Evolutionary conservation across 2,113 vertebrate genomes (phyloP).

Genomic region (Passer domesticus): DNA sequence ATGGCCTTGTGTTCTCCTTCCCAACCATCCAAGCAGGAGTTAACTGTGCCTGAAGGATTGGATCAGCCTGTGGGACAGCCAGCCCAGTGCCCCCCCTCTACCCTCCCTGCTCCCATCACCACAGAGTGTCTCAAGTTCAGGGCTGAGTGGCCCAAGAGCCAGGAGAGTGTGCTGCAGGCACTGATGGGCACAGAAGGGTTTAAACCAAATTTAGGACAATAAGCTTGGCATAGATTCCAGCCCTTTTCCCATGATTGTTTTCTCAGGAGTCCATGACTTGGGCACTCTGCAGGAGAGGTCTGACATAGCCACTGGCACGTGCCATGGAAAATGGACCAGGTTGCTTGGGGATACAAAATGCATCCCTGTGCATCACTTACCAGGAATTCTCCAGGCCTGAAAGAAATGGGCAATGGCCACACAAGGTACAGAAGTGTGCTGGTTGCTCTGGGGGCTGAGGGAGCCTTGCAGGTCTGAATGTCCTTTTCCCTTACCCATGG

Average conservation of each 20-base stretch:
- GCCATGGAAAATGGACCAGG: not conserved
- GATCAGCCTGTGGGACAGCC: not conserved
- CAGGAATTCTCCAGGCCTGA: not conserved
- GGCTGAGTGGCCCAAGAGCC: not conserved
- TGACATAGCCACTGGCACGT: rapidly evolving
- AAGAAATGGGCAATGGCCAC: rapidly evolving
- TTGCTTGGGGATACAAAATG: not conserved
- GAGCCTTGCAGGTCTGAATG: not conserved
- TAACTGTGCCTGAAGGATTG: not conserved
- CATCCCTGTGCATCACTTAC: not conserved
- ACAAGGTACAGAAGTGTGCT: not conserved
- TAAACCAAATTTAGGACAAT: not conserved
- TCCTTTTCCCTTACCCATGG: not conserved
- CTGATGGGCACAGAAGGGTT: not conserved
- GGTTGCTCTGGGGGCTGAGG: not conserved
- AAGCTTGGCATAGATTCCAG: not conserved
- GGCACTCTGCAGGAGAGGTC: not conserved
- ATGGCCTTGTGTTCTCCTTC: not conserved
- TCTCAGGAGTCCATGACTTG: not conserved
- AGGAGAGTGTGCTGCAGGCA: not conserved
- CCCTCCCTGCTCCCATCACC: not conserved
- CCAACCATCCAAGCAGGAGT: not conserved
- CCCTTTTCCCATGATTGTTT: rapidly evolving
- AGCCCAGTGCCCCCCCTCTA: not conserved
- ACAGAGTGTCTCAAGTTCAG: not conserved